phyloP scores from a whole-genome alignment of 1,140 invertebrate genomes.

The Lordiphosa mommai region DNA sequence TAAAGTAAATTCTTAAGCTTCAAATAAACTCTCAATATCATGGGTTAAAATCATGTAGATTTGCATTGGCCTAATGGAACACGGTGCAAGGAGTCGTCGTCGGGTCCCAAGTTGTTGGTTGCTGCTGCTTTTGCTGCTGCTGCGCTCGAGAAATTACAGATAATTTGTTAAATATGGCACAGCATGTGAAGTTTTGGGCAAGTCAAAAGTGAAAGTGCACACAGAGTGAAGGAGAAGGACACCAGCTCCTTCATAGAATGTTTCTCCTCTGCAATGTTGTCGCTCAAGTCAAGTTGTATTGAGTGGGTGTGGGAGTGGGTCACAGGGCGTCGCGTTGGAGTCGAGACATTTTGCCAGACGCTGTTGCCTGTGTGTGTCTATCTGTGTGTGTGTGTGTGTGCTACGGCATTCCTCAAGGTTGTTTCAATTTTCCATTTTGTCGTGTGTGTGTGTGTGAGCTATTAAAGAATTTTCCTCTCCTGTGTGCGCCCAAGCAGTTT shows the following conservation, averaged over 20 bases:
- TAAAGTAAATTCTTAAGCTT: too few species aligned
- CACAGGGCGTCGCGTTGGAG: conserved; percentile 12
- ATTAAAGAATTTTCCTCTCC: conserved; percentile 54
- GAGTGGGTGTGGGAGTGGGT: conserved; percentile 30
- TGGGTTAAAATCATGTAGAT: neutral
- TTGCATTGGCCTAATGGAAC: too few species aligned
- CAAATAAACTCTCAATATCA: too few species aligned
- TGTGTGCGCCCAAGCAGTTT: conserved; percentile 3
- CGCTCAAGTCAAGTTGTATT: conserved; percentile 50
- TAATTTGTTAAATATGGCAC: conserved; percentile 78
- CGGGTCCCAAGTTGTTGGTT: conserved; percentile 22
- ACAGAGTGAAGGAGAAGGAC: conserved; percentile 2
- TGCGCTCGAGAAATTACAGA: conserved; percentile 76
- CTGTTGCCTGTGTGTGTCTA: conserved; percentile 37
- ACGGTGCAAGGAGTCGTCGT: neutral
- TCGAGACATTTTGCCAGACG: conserved; percentile 75
- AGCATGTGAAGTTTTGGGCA: conserved; percentile 41
- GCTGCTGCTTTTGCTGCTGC: conserved; percentile 13
- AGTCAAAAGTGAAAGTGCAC: conserved; percentile 66
- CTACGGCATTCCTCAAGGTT: conserved; percentile 72
- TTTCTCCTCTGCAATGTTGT: conserved; percentile 16
- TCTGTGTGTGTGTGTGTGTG: conserved; percentile 38
- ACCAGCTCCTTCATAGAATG: neutral
- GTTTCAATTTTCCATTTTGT: conserved; percentile 70
- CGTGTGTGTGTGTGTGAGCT: conserved; percentile 20